Base-by-base conservation (phyloP, 92 coral and sea anemone genomes). In the Porites divaricata region DNA sequence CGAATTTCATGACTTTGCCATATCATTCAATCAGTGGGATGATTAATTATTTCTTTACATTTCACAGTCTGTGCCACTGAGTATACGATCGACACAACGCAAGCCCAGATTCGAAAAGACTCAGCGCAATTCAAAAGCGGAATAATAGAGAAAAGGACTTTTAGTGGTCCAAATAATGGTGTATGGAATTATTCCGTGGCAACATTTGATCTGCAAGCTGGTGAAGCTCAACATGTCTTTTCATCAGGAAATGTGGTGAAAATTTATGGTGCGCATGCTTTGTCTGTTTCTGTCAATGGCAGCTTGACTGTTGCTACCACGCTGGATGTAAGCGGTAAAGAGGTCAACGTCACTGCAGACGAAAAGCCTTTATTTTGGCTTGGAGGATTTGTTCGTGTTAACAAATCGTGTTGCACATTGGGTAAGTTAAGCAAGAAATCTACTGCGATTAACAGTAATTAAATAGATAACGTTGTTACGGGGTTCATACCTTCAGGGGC, bases 381-480 rank as follows among this genome's bases (percentile, higher is more conserved):
- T 17, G 98, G 98, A 11, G 98, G 98, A 52, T 94, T 94, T 76
- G 87, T 94, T 1, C 93, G 98, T 35, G 54, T 74, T 21, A 94
- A 91, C 78, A 84, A 88, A 53, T 89, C 98, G 0, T 94, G 98
- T 22, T 94, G 98, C 54, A 81, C 88, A 14, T 76, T 92, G 16
- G 98, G 45, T 35, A 35, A 35, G 45, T 35, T 35, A 35, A 6
- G 45, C 45, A 35, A 35, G 45, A 35, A 35, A 35, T 35, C 3
- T 35, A 35, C 45, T 6, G 45, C 7, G 45, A 35, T 35, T 35
- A 35, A 4, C 45, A 0, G 4, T 35, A n/a, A n/a, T n/a, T n/a
- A 6, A 35, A 35, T 35, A 35, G 45, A 4, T 0, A 35, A 6
- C 45, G 45, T 6, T 35, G 5, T 35, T 35, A 35, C 45, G 45